phyloP scores from a whole-genome alignment of 2,113 vertebrate species.

The Plecturocebus donacophilus region DNA sequence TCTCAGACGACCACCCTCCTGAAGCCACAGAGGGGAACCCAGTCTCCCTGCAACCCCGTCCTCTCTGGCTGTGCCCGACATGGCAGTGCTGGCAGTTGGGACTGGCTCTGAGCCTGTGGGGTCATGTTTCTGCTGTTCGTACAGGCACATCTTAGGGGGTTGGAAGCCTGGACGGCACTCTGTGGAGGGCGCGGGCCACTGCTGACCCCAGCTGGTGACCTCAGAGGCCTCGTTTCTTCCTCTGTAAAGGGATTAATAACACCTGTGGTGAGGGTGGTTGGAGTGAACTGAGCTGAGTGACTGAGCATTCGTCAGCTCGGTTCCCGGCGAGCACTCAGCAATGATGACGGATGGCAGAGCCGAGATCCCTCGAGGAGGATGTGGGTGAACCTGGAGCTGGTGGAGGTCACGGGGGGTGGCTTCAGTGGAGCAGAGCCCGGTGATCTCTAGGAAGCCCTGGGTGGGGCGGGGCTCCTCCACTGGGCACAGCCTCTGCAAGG shows the following conservation, averaged over 20 bases:
- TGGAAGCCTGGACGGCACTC: rapidly evolving
- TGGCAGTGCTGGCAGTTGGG: rapidly evolving
- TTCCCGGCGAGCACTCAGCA: rapidly evolving
- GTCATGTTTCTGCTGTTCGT: rapidly evolving
- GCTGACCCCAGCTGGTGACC: rapidly evolving
- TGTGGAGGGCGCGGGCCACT: rapidly evolving
- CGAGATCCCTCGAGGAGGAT: no score
- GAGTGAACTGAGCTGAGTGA: no score
- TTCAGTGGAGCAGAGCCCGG: rapidly evolving
- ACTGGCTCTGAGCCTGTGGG: neutral
- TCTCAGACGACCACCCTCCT: rapidly evolving
- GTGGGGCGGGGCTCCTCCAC: rapidly evolving
- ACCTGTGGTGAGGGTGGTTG: neutral
- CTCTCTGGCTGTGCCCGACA: rapidly evolving
- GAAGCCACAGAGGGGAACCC: no score
- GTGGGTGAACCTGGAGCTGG: neutral
- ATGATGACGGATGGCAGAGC: rapidly evolving
- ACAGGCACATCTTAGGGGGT: rapidly evolving
- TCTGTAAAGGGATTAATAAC: neutral
- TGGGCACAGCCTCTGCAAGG: rapidly evolving
- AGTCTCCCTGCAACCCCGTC: rapidly evolving
- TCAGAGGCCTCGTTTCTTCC: rapidly evolving
- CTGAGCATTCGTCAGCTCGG: rapidly evolving
- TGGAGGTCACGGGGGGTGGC: rapidly evolving
- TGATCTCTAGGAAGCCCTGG: rapidly evolving